Evolutionary conservation across 23 tunicate genomes (phyloP), one percentile per base, ranked within the genome.

Genomic region (Aplidium turbinatum): DNA sequence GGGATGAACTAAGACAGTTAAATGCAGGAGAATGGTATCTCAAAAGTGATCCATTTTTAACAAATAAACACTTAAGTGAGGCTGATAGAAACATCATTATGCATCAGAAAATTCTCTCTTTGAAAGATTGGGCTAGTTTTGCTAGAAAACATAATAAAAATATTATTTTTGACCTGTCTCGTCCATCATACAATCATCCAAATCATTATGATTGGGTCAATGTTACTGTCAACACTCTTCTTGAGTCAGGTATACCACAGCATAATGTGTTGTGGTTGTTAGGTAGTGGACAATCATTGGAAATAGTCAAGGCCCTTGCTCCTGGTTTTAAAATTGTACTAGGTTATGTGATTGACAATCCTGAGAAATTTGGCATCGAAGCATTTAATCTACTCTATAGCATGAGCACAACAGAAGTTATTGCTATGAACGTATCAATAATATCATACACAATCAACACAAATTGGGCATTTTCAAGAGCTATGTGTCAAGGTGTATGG

Each of bases 1-100:
- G 96, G 96, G 35, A 46, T 19, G 85, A 89, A 51, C 74, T 89
- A 20, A 79, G 72, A 33, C 70, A 58, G 38, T 72, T 89, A 1
- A 75, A 89, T 63, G 89, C 96, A 29, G 96, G 96, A 0, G 46
- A 72, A 19, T 89, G 96, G 96, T 83, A 34, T 72, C 69, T 82
- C 3, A 20, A 70, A 13, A 27, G 42, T 4, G 57, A 82, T 63
- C 89, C 89, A 31, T 83, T 58, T 68, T 47, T 60, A 3, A 71
- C 47, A 35, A 73, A 72, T n/a, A 36, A 33, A 19, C 29, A 4
- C 1, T 68, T 89, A 19, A 66, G 72, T 20, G 52, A 61, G 0
- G 70, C 31, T 0, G 68, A 77, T 21, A 77, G 64, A 63, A n/a
- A 56, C 11, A 35, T 31, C 54, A 83, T 83, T 3, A n/a, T 31